Percentiles rank a stretch among this genome's conserved stretches.
Conservation (phyloP, 2,888 invertebrate genomes). For the Petrolisthes manimaculis region DNA sequence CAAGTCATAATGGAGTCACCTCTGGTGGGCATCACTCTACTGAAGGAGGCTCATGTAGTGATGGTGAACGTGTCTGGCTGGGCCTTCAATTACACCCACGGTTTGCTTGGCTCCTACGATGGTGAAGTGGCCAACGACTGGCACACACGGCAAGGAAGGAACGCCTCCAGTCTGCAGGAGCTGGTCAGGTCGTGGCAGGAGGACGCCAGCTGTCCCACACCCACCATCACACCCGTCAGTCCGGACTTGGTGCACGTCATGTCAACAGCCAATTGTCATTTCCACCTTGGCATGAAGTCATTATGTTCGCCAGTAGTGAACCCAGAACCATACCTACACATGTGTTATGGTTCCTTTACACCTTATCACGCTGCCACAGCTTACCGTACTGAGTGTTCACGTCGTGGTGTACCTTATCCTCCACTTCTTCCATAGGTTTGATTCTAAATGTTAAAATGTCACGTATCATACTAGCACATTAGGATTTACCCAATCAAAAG, state of each 20-base stretch:
- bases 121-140: conserved; percentile 25
- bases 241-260: not conserved
- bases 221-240: not conserved
- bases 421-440: not conserved
- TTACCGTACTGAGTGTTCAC: not conserved
- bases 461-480: no score
- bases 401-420: not conserved
- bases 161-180: conserved; percentile 10
- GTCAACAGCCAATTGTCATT: not conserved
- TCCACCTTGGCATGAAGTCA: conserved; percentile 22
- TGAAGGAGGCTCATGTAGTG: not conserved
- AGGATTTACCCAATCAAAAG: no score
- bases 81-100: conserved; percentile 17
- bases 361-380: not conserved
- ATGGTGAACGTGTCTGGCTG: conserved; percentile 28
- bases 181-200: conserved; percentile 38
- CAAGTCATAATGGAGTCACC: not conserved
- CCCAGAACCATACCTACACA: conserved; percentile 23
- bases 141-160: conserved; percentile 11
- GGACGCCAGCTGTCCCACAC: conserved; percentile 22
- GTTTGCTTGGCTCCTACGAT: conserved; percentile 35
- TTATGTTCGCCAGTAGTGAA: conserved; percentile 16
- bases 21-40: not conserved
- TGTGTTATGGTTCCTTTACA: conserved; percentile 15
- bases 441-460: no score